Evolutionary conservation across 2,797 vertebrate genomes (phyloP).

Genomic region (Orientallactaga sibirica): DNA sequence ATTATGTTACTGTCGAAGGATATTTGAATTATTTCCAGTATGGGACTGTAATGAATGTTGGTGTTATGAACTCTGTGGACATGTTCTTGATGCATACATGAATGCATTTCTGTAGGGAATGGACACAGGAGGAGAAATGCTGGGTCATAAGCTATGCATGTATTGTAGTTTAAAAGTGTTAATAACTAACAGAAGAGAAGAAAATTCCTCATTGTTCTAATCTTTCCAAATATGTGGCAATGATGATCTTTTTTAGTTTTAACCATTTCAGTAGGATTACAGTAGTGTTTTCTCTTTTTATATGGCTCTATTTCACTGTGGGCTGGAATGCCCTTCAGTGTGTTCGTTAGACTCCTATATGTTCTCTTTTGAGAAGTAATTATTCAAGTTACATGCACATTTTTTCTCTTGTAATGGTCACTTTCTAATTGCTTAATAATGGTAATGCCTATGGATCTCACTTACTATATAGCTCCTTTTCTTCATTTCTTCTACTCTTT

Average conservation of each 20-base stretch:
- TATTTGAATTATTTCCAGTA: slow-evolving; percentile 52
- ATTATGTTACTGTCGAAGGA: slow-evolving; percentile 52
- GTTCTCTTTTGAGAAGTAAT: not conserved
- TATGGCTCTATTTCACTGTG: not conserved
- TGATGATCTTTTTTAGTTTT: not conserved
- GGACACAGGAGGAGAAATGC: not conserved
- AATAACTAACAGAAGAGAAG: not conserved
- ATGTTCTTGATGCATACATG: not conserved
- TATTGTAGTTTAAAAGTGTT: not conserved
- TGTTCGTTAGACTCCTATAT: not conserved
- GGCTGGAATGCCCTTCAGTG: not conserved
- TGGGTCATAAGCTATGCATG: not conserved
- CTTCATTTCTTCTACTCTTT: not conserved
- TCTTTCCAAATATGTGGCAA: not conserved
- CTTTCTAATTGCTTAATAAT: not conserved
- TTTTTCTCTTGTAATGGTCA: not conserved
- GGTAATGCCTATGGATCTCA: not conserved
- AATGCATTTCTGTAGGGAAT: not conserved
- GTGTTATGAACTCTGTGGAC: not conserved
- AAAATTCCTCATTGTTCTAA: not conserved
- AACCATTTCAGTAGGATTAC: not conserved
- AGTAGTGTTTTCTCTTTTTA: not conserved
- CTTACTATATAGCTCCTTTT: not conserved
- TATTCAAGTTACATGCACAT: not conserved
- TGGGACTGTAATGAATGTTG: not conserved